Evolutionary conservation across 2,797 vertebrate species (phyloP), one percentile per base, ranked within the genome.

Genomic region (Sciurus carolinensis): DNA sequence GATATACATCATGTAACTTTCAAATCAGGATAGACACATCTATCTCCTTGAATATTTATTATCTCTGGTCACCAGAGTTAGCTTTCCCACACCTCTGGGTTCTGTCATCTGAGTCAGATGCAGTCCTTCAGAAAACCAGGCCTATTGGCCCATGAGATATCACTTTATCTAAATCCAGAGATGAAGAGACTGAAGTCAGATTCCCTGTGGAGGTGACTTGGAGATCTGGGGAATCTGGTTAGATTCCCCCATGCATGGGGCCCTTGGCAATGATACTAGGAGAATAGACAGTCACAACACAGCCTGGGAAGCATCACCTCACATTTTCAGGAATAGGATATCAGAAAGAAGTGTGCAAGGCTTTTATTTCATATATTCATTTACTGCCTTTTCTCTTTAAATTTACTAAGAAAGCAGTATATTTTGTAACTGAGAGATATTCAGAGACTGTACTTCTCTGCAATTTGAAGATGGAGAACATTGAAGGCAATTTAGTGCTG

Each of bases 391-490:
- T 81, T 75, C 87, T 81, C 79, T 93, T 85, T 85, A 47, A 83
- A 52, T 30, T 79, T 81, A 85, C 47, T 36, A 42, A 52, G 33
- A 81, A 96, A 91, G 80, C 28, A 75, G 30, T 42, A 4, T n/a
- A 30, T 76, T 66, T 64, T 84, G 12, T 84, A 71, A 93, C 39
- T 93, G 24, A n/a, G 22, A 50, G 42, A 59, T 67, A 62, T 57
- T 92, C 75, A 96, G 62, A 95, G 44, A 79, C 11, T 11, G 0
- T 52, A 82, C 17, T 44, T 89, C n/a, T 82, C 71, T 94, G 62
- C n/a, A 79, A 71, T 64, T 87, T 64, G 47, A 96, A 94, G 54
- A 83, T 1, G 72, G 3, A 90, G 20, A 39, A 87, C 22, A 24
- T 0, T n/a, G 50, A 66, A 44, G 67, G 91, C 71, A 86, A 77